phyloP scores from a whole-genome alignment of 2,113 vertebrate genomes.

The Syrmaticus mikado region DNA sequence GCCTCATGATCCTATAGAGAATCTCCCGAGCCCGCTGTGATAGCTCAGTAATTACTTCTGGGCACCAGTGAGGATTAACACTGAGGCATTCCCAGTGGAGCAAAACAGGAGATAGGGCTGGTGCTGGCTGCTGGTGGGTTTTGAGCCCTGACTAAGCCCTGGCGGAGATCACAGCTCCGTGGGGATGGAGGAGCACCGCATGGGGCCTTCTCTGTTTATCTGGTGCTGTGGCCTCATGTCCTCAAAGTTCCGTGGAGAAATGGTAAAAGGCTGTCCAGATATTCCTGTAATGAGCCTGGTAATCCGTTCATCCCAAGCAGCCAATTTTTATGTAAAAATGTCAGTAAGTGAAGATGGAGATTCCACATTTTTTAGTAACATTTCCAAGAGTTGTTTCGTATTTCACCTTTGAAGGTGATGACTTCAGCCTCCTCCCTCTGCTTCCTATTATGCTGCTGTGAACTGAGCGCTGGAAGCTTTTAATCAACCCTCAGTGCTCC shows the following conservation, averaged over 20 bases:
- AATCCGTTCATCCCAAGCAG: conserved; percentile 24
- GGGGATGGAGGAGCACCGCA: accelerated
- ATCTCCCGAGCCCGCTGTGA: background rate
- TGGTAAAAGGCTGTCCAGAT: background rate
- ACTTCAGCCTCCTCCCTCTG: background rate
- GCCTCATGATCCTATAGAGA: accelerated
- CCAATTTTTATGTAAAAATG: conserved; percentile 27
- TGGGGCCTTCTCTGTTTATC: background rate
- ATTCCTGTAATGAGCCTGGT: background rate
- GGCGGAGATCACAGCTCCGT: background rate
- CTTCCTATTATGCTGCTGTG: background rate
- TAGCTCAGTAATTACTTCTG: background rate
- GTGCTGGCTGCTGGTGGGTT: background rate
- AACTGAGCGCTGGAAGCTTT: background rate
- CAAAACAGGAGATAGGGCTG: background rate
- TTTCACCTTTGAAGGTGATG: conserved; percentile 40
- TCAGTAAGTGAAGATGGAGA: conserved; percentile 28
- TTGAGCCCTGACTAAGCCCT: background rate
- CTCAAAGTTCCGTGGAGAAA: background rate
- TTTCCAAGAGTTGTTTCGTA: background rate
- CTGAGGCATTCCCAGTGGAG: background rate
- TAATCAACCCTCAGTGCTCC: background rate
- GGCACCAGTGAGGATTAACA: background rate
- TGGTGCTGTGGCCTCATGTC: background rate
- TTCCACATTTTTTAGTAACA: background rate